phyloP scores from a whole-genome alignment of 1,140 invertebrate genomes.

The Anastrepha ludens region DNA sequence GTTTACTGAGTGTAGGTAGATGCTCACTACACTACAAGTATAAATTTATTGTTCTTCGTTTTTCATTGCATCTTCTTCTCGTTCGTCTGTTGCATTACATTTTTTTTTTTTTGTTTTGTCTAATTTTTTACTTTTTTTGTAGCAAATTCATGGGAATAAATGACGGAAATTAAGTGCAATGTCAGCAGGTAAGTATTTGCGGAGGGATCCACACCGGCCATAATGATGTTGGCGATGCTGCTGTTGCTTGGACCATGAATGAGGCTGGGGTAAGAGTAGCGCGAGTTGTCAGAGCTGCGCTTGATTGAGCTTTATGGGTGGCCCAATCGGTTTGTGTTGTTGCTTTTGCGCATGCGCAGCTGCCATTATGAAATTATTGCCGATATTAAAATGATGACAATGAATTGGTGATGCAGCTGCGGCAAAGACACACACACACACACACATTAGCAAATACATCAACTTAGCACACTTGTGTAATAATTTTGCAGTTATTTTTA shows the following conservation, averaged over 20 bases:
- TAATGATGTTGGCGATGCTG: background rate
- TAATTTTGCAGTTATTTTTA: conserved; percentile 11
- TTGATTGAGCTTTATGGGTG: conserved; percentile 58
- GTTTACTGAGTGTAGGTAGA: background rate
- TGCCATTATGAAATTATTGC: conserved; percentile 56
- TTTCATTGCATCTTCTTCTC: background rate
- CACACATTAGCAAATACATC: background rate
- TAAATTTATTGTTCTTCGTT: conserved; percentile 30
- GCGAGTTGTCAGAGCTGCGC: conserved; percentile 26
- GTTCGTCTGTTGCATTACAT: background rate
- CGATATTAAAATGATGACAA: conserved; percentile 58
- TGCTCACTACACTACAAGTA: background rate
- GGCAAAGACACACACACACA: background rate
- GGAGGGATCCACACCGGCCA: background rate
- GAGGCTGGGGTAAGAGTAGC: background rate
- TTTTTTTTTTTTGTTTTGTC: conserved; percentile 17
- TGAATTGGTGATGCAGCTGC: conserved; percentile 55
- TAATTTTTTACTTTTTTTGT: conserved; percentile 17
- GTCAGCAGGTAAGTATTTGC: conserved; percentile 37
- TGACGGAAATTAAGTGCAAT: conserved; percentile 53
- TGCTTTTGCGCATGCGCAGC: conserved; percentile 43
- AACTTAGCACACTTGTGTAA: background rate
- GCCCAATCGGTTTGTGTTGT: conserved; percentile 29
- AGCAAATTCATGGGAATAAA: conserved; percentile 53
- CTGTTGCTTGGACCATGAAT: background rate